Base-by-base conservation (phyloP, 2,888 invertebrate species). In the Aleiodes alternator region DNA sequence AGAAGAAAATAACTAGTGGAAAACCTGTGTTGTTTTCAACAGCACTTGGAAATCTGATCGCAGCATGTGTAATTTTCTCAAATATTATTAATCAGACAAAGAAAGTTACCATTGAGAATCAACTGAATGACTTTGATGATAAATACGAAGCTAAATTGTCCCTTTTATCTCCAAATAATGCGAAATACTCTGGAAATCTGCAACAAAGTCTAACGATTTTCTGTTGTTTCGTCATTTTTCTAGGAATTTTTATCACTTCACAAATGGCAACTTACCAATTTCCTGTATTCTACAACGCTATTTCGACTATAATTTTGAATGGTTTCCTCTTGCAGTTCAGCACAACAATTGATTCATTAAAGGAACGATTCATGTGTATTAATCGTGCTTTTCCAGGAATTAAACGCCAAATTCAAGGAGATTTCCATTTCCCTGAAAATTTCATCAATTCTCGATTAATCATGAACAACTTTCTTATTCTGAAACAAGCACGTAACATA, bases 41-140 rank as follows among this genome's bases (percentile, higher is more conserved):
- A 38, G 14, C 38, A 43, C 8, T 43, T 1, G 64, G 64, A 2
- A 64, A 64, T 64, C 11, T 48, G 16, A 43, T 16, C 5, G 43
- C 43, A 16, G 48, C 12, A 48, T 48, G 16, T 12, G 43, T 64
- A 0, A 12, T 64, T 48, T 9, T 64, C 34, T 43, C 16, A 11
- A 43, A 64, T 43, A 64, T 43, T 16, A 14, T 48, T 11, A 3
- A 48, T 64, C 64, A 64, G 34, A 8, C 23, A 8, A 43, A 48
- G 12, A 43, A 9, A 8, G 12, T 64, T 23, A 14, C 0, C 14
- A 64, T 64, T 12, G 43, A 14, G 4, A 43, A n/a, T 48, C 5
- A 43, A 11, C 48, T 64, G 9, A 64, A 48, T 23, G 23, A 16
- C 5, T 64, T 64, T 8, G 64, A 64, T 48, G 43, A 64, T n/a